Evolutionary conservation across 2,113 vertebrate species (phyloP), one percentile per base, ranked within the genome.

Genomic region (Silurus asotus): DNA sequence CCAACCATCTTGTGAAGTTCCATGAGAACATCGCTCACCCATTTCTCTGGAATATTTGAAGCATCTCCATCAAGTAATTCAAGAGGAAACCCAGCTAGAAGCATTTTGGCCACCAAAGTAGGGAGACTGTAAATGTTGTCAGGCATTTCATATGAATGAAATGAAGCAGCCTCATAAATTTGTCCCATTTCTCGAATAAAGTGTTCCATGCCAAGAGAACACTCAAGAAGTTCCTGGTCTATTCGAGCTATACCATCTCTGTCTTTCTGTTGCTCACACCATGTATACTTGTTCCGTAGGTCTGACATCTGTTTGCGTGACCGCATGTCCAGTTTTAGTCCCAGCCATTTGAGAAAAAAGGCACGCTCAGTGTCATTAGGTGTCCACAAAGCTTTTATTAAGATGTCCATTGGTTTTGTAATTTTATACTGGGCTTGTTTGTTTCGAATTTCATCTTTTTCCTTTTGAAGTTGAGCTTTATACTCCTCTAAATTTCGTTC

Each of bases 41-140:
- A 93, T 69, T 59, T 90, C 58, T 88, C 55, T 79, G 93, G 91
- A 28, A 94, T 88, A 79, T 92, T 91, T 1, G 91, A 93, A 8
- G 90, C 90, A 85, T 94, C 93, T 87, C 93, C 93, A 90, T 94
- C 91, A 17, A 94, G 15, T 14, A 94, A 69, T 81, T 94, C 92
- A 75, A 94, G 84, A 82, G 92, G 89, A 90, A 90, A 90, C 19
- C 93, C 93, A 86, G 90, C 91, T 69, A 92, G 58, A 69, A 94
- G 83, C 85, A 94, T 81, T 14, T 92, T 79, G 81, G 93, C 93
- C 65, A 87, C 89, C 23, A 94, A 5, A 6, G 0, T 59, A 58
- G 93, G 92, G 7, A 93, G 89, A 49, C 13, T 7, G 19, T 25
- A 15, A 1, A 78, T 82, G 55, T 85, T 28, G n/a, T n/a, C n/a